Conservation (phyloP, 30 jellyfish, hydroid and myxozoan species). For the Aurelia coerulea region DNA sequence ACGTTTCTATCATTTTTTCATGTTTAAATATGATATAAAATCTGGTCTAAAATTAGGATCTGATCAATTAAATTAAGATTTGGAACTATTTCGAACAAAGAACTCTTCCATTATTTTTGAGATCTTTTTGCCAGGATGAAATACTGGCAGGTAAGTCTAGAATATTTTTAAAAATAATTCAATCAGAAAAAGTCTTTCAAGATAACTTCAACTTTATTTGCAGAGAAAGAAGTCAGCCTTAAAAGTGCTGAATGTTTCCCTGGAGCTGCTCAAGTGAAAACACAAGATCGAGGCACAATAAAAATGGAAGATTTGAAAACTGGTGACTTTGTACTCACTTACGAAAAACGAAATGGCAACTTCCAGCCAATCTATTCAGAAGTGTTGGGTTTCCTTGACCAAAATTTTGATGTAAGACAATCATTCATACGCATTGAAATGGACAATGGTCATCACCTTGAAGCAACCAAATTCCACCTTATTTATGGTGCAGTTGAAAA, state of each 20-base stretch:
- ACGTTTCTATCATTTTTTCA: no score
- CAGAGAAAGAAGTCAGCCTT: slow-evolving; percentile 58
- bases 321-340: slow-evolving; percentile 72
- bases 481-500: slow-evolving; percentile 1
- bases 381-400: slow-evolving; percentile 61
- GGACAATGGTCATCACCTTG: slow-evolving; percentile 15
- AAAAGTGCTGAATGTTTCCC: slow-evolving; percentile 70
- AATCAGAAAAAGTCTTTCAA: no score
- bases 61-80: no score
- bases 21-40: no score
- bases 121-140: no score
- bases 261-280: slow-evolving; percentile 45
- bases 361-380: slow-evolving; percentile 15
- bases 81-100: no score
- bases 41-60: no score
- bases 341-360: not conserved
- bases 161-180: no score
- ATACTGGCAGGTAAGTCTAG: no score
- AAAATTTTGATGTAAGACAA: not conserved
- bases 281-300: slow-evolving; percentile 20
- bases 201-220: not conserved
- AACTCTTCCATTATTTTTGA: no score
- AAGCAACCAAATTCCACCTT: slow-evolving; percentile 52
- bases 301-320: slow-evolving; percentile 38
- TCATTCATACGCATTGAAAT: slow-evolving; percentile 21